These are phyloP conservation scores for Rhinogobius similis DNA, from an alignment of 2,113 vertebrate species.

Conservation along the genomic window DNA sequence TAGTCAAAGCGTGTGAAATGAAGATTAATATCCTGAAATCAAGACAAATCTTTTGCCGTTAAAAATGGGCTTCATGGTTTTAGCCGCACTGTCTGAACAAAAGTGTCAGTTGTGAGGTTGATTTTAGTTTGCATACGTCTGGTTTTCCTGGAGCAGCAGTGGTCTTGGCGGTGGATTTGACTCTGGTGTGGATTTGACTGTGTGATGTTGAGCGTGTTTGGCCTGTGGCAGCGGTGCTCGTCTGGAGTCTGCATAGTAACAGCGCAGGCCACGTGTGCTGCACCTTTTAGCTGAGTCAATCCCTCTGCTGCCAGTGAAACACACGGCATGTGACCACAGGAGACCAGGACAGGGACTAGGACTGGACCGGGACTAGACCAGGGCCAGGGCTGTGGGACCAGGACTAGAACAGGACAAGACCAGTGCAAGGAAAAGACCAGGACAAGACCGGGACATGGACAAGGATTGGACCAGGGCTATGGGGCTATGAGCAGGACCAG, in stretches of 20 bases:
- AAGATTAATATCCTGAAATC: too few species aligned
- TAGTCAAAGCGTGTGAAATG: too few species aligned
- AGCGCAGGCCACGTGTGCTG: conserved; percentile 55
- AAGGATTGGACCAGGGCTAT: too few species aligned
- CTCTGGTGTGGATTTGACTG: conserved; percentile 47
- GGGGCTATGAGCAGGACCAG: too few species aligned
- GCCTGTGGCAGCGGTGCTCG: conserved; percentile 57
- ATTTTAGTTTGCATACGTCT: conserved; percentile 13
- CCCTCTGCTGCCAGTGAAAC: conserved; percentile 31
- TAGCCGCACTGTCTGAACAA: not conserved
- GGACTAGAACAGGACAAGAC: too few species aligned
- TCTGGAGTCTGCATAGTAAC: conserved; percentile 77
- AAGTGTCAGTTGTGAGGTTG: not conserved
- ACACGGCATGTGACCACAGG: not conserved
- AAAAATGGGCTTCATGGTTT: not conserved
- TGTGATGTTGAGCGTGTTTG: conserved; percentile 31
- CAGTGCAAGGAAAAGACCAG: too few species aligned
- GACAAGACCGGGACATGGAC: too few species aligned
- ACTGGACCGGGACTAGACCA: not conserved
- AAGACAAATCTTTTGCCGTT: too few species aligned
- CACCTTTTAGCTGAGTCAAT: conserved; percentile 69
- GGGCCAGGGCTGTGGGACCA: too few species aligned
- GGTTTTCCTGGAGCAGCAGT: conserved; percentile 28
- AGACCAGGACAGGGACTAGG: not conserved
- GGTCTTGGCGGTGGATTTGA: conserved; percentile 52